Conservation (phyloP, 1,140 invertebrate genomes). For the Galleria mellonella region DNA sequence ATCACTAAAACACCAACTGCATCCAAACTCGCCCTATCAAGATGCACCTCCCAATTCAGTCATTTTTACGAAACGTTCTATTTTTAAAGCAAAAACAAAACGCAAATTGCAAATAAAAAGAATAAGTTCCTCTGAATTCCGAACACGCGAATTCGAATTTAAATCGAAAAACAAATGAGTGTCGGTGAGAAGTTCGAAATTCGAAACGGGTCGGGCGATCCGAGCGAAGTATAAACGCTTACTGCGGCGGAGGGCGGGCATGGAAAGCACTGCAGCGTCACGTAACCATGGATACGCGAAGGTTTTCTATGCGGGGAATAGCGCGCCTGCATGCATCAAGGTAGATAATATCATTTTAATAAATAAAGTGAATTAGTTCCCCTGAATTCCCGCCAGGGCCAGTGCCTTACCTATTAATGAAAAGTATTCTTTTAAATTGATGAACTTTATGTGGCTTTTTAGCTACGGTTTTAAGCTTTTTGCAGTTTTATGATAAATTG, state of each 20-base stretch:
- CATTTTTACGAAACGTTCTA: conserved; percentile 2
- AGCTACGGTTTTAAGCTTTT: no score
- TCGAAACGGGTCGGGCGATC: conserved; percentile 18
- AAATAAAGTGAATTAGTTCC: conserved; percentile 16
- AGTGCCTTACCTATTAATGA: no score
- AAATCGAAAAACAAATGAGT: conserved; percentile 5
- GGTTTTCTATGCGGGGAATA: conserved; percentile 26
- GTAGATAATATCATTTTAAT: conserved; percentile 17
- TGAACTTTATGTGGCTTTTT: no score
- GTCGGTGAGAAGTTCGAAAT: neutral
- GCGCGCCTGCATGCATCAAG: conserved; percentile 20
- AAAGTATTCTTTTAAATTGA: no score
- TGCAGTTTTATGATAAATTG: no score
- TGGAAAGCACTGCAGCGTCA: conserved; percentile 59
- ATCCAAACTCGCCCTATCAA: conserved; percentile 37
- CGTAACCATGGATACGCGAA: conserved; percentile 48
- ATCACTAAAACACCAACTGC: conserved; percentile 56
- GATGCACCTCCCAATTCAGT: neutral
- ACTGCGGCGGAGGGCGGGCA: conserved; percentile 58
- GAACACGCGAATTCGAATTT: neutral
- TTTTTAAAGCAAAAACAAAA: neutral
- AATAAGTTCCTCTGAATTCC: neutral
- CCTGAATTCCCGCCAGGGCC: no score
- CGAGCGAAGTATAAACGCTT: conserved; percentile 23
- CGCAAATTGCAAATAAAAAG: neutral